Base-by-base conservation (phyloP, 2,888 invertebrate genomes). In the Spilosoma lubricipeda region DNA sequence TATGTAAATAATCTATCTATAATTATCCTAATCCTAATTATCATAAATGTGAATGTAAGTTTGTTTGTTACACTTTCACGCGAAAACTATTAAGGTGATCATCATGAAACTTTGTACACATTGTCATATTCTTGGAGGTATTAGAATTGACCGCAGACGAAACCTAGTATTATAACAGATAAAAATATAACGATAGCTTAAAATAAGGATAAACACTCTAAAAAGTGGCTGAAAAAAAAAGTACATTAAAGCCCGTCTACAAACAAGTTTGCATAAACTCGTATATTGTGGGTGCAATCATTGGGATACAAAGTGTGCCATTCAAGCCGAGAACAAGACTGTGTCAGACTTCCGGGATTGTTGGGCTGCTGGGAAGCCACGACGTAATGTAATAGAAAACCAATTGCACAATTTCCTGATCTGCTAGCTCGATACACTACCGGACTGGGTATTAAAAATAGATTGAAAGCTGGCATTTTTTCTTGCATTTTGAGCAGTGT, bases 331-430 rank as follows among this genome's bases (percentile, higher is more conserved):
- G 81, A 83, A 80, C 74, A 74, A 77, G 83, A 82, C 81, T 84
- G 80, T 87, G 85, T 85, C 84, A 85, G 81, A 86, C 90, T 91
- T 93, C 91, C 92, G 90, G 90, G 89, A 89, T 85, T 82, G 79
- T 72, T 77, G 82, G 86, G 63, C 86, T 83, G 88, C 86, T 84
- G 88, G 90, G 90, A 91, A 91, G 88, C 87, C 86, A 88, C 87
- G 86, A 82, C 80, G 83, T 87, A 87, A 89, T 89, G 87, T 88
- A 90, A 90, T 90, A 87, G 89, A 90, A 90, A 89, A 87, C 87
- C 82, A 89, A 90, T 93, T 93, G 87, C 91, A 90, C 90, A 92
- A 93, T 90, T 90, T 92, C 91, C 91, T 89, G 89, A 83, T 85
- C 85, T 80, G 76, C 76, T 75, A 74, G 66, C 79, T 80, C 77